phyloP scores from a whole-genome alignment of 2,113 vertebrate species.

The Orthonyx spaldingii region DNA sequence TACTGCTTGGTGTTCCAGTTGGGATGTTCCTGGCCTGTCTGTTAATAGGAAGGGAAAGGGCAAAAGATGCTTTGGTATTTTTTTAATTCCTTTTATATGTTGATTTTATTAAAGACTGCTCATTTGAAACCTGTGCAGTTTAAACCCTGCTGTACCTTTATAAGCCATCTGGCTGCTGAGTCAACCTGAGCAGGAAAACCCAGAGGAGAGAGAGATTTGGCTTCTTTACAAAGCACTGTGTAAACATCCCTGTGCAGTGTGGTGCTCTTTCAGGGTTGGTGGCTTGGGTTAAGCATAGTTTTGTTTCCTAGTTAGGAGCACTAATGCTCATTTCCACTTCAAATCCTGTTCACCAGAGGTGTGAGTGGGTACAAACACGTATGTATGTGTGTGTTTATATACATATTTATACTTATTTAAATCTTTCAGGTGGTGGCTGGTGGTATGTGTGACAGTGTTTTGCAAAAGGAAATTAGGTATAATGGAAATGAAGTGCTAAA shows the following conservation, averaged over 20 bases:
- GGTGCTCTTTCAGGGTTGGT: not conserved
- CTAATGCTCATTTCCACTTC: not conserved
- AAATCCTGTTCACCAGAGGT: not conserved
- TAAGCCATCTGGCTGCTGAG: constrained; percentile 68
- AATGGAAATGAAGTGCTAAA: not conserved
- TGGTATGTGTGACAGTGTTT: not conserved
- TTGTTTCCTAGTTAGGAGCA: not conserved
- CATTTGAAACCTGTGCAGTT: constrained; percentile 31
- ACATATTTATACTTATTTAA: not conserved
- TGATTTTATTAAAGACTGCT: constrained; percentile 46
- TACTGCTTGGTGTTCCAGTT: not conserved
- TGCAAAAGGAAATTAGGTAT: not conserved
- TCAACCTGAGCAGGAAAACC: constrained; percentile 66
- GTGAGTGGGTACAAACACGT: not conserved
- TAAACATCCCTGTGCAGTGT: not conserved
- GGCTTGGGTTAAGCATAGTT: not conserved
- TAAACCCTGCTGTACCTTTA: constrained; percentile 9
- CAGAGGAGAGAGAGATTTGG: constrained; percentile 48
- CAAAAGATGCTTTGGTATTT: not conserved
- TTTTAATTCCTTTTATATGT: not conserved
- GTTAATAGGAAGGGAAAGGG: not conserved
- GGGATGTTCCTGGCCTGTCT: not conserved
- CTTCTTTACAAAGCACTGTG: constrained; percentile 18
- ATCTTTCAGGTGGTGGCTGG: not conserved
- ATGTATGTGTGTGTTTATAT: not conserved